A percentile compares a stretch with the other conserved stretches of the same genome.
phyloP scores from a whole-genome alignment of 2,113 vertebrate genomes.

The Plecturocebus donacophilus region DNA sequence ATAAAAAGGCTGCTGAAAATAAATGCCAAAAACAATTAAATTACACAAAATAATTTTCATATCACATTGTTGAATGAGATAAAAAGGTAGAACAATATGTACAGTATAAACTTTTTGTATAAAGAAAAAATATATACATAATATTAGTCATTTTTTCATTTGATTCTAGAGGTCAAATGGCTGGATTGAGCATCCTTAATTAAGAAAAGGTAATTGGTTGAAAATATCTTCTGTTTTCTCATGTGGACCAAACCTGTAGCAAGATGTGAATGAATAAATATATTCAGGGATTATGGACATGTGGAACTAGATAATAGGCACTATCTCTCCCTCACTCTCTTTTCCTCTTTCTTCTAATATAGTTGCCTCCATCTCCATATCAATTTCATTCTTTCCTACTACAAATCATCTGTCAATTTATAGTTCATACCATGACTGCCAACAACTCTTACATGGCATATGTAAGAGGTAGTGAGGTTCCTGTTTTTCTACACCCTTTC shows the following conservation, averaged over 20 bases:
- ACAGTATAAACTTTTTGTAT: not conserved
- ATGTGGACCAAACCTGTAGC: not conserved
- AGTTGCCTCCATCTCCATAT: not conserved
- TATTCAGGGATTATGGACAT: not conserved
- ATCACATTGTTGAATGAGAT: not conserved
- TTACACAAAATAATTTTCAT: not conserved
- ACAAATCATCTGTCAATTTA: not conserved
- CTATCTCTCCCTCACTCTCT: not conserved
- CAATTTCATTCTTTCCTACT: not conserved
- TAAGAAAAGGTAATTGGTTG: not conserved
- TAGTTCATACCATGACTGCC: not conserved
- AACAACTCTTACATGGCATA: not conserved
- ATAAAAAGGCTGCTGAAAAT: not conserved
- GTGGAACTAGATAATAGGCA: not conserved
- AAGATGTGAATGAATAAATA: not conserved
- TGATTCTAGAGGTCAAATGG: not conserved
- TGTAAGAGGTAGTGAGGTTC: not conserved
- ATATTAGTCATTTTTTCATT: not conserved
- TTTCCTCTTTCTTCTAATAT: no score
- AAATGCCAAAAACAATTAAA: not conserved
- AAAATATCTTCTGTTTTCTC: not conserved
- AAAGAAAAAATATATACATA: not conserved
- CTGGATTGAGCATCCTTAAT: not conserved
- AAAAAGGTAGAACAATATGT: not conserved
- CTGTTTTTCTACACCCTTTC: not conserved